phyloP scores from a whole-genome alignment of 2,797 vertebrate genomes.

The Schizothorax lantsangensis region DNA sequence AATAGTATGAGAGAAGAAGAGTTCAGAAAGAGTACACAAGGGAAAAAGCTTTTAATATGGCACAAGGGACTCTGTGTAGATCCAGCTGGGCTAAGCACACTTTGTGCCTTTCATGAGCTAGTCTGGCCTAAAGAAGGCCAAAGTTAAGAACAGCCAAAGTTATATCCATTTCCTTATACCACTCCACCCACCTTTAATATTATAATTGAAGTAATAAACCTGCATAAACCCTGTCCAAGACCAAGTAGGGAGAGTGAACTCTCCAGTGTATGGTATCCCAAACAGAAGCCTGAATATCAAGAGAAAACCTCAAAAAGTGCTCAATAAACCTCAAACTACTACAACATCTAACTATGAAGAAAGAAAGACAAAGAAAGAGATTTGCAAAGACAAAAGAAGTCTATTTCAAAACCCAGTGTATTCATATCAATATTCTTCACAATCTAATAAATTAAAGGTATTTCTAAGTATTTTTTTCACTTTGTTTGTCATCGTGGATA shows the following conservation, averaged over 20 bases:
- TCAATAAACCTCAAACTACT: constrained; percentile 49
- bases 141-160: constrained; percentile 70
- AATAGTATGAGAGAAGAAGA: neutral
- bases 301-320: constrained; percentile 43
- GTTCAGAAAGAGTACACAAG: constrained; percentile 25
- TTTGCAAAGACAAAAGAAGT: neutral
- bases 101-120: constrained; percentile 69
- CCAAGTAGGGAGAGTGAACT: constrained; percentile 57
- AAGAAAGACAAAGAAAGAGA: constrained; percentile 51
- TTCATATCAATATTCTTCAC: neutral
- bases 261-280: constrained; percentile 57
- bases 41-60: constrained; percentile 60
- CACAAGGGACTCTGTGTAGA: constrained; percentile 63
- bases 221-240: constrained; percentile 66
- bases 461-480: neutral
- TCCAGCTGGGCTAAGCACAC: constrained; percentile 64
- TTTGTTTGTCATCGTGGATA: neutral
- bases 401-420: neutral
- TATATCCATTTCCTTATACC: constrained; percentile 65
- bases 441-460: neutral
- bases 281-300: constrained; percentile 47
- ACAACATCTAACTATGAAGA: neutral
- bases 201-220: constrained; percentile 60
- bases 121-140: constrained; percentile 73
- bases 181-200: constrained; percentile 65